Conservation (phyloP, 1,140 invertebrate genomes). For the Ostrea denselamellosa region DNA sequence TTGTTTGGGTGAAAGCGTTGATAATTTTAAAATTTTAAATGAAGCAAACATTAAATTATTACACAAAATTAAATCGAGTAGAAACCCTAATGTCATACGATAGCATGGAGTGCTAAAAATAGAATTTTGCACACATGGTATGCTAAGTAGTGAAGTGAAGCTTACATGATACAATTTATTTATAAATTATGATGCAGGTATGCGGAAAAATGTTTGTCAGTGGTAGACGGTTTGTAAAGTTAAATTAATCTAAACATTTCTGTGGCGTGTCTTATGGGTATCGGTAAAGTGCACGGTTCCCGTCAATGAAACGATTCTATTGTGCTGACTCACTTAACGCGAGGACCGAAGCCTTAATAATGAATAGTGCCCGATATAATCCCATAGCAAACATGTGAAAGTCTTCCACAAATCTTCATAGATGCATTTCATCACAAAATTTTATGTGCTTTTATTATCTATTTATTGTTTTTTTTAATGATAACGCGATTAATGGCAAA, state of each 20-base stretch:
- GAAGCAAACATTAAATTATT: constrained; percentile 36
- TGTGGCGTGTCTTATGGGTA: neutral
- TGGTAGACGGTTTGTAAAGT: neutral
- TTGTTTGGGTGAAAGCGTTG: neutral
- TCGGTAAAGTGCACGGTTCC: neutral
- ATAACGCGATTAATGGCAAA: too few species aligned
- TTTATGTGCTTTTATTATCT: too few species aligned
- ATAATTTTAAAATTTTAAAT: constrained; percentile 33
- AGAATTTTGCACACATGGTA: neutral
- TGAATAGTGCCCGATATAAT: too few species aligned
- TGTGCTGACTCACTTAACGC: neutral
- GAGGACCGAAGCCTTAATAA: neutral
- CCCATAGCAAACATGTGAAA: too few species aligned
- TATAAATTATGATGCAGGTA: constrained; percentile 26
- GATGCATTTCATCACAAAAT: too few species aligned
- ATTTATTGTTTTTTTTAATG: too few species aligned
- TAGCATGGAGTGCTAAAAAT: neutral
- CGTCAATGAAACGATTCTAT: neutral
- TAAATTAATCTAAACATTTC: neutral
- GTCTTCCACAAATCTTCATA: too few species aligned
- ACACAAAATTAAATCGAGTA: constrained; percentile 21
- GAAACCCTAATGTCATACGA: constrained; percentile 13
- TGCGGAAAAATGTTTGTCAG: neutral
- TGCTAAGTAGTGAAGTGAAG: neutral
- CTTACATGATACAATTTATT: constrained; percentile 8